Base-by-base conservation (phyloP, 1,140 invertebrate genomes). In the Sycophila sp. region DNA sequence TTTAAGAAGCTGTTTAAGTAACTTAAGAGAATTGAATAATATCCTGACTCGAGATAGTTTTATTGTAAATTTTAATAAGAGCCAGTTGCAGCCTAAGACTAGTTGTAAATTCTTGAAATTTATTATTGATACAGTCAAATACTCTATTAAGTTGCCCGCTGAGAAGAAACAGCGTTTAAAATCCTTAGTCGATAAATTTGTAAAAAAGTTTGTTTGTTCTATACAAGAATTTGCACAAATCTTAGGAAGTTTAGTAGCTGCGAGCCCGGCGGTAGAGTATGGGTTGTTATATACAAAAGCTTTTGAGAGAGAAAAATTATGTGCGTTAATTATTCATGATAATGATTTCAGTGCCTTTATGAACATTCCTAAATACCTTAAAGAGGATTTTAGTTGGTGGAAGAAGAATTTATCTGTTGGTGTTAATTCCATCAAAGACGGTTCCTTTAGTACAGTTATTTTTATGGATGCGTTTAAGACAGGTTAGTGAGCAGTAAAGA, bases 381-480 rank as follows among this genome's bases (percentile, higher is more conserved):
- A 34, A 26, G 7, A 13, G 2, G 69, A 76, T 36, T 17, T 73
- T 7, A 2, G 11, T 2, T 76, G 72, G 70, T 74, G 70, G 66
- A 63, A 56, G 15, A 64, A 64, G 30, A 60, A 19, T 17, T 28
- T 63, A 11, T 19, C 28, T 13, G 55, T 38, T 22, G 30, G 40
- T 32, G 4, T 49, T 22, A 58, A 58, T 19, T 53, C 56, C 62
- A 63, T 74, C 24, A 67, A 32, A 40, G n/a, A 24, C 3, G 49
- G 26, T 17, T 15, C 13, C 13, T 71, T 42, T 67, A 6, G 58
- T 2, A 38, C 49, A 28, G 53, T 34, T 32, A 64, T 74, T 28
- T 72, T 45, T 22, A 63, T 67, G 51, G 69, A 75, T 58, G 66
- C 71, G 0, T 75, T 72, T 0, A 47, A 32, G 26, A 36, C 64